Conservation (phyloP, 2,888 invertebrate species). For the Euspilapteryx auroguttella region DNA sequence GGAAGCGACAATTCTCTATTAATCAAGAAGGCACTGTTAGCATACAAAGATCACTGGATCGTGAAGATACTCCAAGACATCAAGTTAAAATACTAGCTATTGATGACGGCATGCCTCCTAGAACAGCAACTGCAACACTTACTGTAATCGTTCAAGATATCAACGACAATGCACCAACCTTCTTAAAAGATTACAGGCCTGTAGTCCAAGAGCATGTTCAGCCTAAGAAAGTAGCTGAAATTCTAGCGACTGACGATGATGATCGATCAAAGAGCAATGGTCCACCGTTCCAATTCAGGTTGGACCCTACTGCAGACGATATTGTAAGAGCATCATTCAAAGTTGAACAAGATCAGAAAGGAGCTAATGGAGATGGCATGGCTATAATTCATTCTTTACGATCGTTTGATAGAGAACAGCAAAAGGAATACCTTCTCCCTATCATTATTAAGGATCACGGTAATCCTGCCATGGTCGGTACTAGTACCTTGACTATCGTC, state of each 20-base stretch:
- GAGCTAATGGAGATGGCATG: conserved; percentile 96
- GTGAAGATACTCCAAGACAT: conserved; percentile 94
- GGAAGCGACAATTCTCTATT: conserved; percentile 91
- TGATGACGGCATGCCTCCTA: conserved; percentile 90
- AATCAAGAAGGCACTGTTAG: conserved; percentile 94
- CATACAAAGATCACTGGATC: conserved; percentile 88
- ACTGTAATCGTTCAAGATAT: conserved; percentile 95
- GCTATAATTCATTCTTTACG: conserved; percentile 93
- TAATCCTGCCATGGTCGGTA: conserved; percentile 94
- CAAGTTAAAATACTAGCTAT: conserved; percentile 95
- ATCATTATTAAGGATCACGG: conserved; percentile 98
- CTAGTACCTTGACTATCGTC: conserved; percentile 92
- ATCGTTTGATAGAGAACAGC: conserved; percentile 93
- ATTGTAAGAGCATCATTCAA: conserved; percentile 92
- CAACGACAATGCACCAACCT: conserved; percentile 93
- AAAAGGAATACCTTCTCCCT: conserved; percentile 95
- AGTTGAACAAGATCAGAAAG: conserved; percentile 96
- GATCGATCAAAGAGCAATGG: conserved; percentile 94
- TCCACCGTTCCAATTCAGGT: conserved; percentile 92
- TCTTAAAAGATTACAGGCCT: conserved; percentile 89
- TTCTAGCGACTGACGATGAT: conserved; percentile 91
- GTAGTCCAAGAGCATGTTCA: conserved; percentile 92
- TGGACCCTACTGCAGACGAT: conserved; percentile 93
- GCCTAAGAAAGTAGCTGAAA: conserved; percentile 89
- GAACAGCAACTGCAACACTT: conserved; percentile 90